Percentiles rank a stretch among this genome's conserved stretches.
phyloP scores from a whole-genome alignment of 2,797 vertebrate species.

The Betta splendens region DNA sequence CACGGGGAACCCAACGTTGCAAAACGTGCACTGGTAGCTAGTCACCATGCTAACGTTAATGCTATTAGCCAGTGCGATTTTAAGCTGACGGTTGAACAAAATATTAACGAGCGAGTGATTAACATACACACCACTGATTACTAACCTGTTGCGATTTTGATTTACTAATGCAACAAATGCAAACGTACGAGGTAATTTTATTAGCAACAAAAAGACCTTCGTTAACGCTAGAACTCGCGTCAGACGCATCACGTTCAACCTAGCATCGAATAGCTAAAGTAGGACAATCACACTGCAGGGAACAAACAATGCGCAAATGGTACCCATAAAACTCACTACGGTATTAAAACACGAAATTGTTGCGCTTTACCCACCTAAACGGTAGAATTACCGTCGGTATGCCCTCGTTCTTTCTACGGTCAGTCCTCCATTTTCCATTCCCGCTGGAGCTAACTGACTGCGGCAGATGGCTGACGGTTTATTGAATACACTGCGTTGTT shows the following conservation, averaged over 20 bases:
- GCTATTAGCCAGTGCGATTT: conserved; percentile 32
- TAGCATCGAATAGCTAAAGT: not conserved
- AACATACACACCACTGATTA: accelerated
- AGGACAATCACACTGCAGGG: not conserved
- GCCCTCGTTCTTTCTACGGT: conserved; percentile 63
- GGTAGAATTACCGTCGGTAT: conserved; percentile 48
- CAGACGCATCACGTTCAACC: conserved; percentile 18
- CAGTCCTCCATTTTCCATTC: conserved; percentile 85
- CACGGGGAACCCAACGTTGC: not conserved
- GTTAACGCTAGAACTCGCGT: conserved; percentile 20
- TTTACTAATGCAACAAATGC: accelerated
- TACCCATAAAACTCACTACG: not conserved
- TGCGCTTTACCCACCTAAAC: conserved; percentile 60
- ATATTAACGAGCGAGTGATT: not conserved
- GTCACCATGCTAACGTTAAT: conserved; percentile 33
- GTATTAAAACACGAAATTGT: too few species aligned
- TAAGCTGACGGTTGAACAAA: conserved; percentile 15
- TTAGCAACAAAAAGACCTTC: not conserved
- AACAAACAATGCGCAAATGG: not conserved
- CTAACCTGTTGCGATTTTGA: too few species aligned
- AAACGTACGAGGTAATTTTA: not conserved
- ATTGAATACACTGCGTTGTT: not conserved
- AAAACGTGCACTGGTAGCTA: conserved; percentile 36
- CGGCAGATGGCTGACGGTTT: conserved; percentile 78
- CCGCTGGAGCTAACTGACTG: conserved; percentile 74